Base-by-base conservation (phyloP, 53 echinoderm and acorn worm genomes). In the Arbacia lixula region DNA sequence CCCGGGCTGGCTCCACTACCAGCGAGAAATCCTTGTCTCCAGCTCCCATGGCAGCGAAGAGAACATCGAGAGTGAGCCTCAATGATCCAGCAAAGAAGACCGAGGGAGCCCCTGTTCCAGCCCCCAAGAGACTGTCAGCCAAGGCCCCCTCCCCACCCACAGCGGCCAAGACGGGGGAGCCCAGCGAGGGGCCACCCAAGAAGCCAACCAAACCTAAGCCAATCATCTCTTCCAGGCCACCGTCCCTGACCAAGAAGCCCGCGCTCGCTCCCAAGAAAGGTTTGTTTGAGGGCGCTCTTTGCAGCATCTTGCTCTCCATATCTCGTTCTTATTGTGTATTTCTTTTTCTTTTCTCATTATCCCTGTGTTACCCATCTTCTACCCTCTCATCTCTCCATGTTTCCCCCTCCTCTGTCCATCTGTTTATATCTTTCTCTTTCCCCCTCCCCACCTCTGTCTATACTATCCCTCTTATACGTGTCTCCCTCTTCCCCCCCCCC, bases 181-280 rank as follows among this genome's bases (percentile, higher is more conserved):
- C 16, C 25, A 2, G 16, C 12, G 21, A 17, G 3, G 1, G 35
- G 3, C 2, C 69, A 43, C 12, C 34, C n/a, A 69, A 36, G 28
- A 26, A 27, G 69, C 3, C 60, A n/a, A n/a, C 41, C 5, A 77
- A 39, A 54, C 77, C 77, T 3, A 77, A 77, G 28, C 77, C 77
- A 11, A 11, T 4, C 2, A 21, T 60, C 24, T 2, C 26, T 20
- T 4, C 39, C 12, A 57, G 77, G 38, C 77, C 57, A 22, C 4
- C 60, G 16, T 58, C 58, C 14, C 36, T 54, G 12, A 19, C 60
- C 4, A 77, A 39, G 27, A 77, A 16, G 38, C 60, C 77, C 22
- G 57, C 39, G 14, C 12, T 43, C 3, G 34, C 29, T 75, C 54
- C 75, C 1, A 58, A 58, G 37, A 20, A 37, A 77, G 77, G 77